A percentile compares a stretch with the other conserved stretches of the same genome.
These are phyloP conservation scores for Parauchenoglanis punctatus DNA, from an alignment of 2,797 vertebrate genomes.

Conservation along the genomic window DNA sequence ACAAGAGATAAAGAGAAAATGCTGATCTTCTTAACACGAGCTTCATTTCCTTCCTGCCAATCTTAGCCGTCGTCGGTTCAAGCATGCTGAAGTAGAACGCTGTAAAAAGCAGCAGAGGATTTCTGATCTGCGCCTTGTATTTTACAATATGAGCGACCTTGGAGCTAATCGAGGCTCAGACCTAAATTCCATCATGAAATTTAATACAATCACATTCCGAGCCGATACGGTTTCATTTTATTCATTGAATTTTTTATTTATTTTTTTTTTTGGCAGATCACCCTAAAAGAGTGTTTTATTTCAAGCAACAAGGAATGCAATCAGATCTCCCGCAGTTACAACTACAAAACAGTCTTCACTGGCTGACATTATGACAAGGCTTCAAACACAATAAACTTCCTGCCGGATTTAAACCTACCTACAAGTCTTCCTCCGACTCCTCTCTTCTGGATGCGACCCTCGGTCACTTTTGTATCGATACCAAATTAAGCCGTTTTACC, in stretches of 20 bases:
- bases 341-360: background rate
- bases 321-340: background rate
- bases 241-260: background rate
- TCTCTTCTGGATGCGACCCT: background rate
- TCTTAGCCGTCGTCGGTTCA: background rate
- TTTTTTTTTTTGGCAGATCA: background rate
- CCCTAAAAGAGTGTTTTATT: background rate
- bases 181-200: background rate
- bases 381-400: background rate
- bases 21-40: background rate
- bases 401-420: background rate
- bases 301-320: background rate
- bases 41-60: background rate
- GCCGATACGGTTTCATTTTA: background rate
- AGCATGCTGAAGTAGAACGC: background rate
- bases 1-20: background rate
- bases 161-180: background rate
- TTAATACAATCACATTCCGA: no score
- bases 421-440: background rate
- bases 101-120: background rate
- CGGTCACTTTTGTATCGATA: background rate
- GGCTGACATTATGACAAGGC: background rate
- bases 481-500: background rate
- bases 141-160: no score
- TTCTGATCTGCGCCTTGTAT: background rate